Base-by-base conservation (phyloP, 2,113 vertebrate species). In the Gnathonemus echidnorhynchus region DNA sequence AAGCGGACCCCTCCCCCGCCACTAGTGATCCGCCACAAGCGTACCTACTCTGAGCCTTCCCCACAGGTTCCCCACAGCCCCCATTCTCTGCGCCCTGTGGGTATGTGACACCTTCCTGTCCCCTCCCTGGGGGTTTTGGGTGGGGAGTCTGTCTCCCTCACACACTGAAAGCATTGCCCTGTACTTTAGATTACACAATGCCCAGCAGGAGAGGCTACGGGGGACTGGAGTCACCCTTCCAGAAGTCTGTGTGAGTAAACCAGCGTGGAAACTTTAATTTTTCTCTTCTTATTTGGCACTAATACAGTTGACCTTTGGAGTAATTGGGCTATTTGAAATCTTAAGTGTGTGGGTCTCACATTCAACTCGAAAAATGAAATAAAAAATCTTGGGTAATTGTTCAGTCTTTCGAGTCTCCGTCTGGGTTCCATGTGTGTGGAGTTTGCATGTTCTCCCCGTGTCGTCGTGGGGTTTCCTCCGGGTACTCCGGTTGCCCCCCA, bases 1-100 rank as follows among this genome's bases (percentile, higher is more conserved):
- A 95, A 91, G 87, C 91, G 91, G 86, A 94, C 89, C 84, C 94
- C 93, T 52, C 93, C 93, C 85, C 92, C 92, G 10, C 91, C 93
- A 31, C 89, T 93, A 9, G 92, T 89, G 87, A 93, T 93, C 66
- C 93, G 94, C 17, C 95, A 96, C 92, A 96, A 95, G 91, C 90
- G 92, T 15, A 94, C 93, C 10, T 93, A 94, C 21, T 96, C 94
- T 0, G 95, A 96, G 90, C 94, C 94, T 1, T 70, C 74, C 0
- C 92, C 94, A 21, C 92, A 91, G 50, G 91, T 94, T 10, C 94
- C 90, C 0, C 91, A 92, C 90, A 94, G 94, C 58, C 94, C 94
- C 0, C 93, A 91, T 70, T 90, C 91, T 50, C 88, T 77, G 1
- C 89, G 24, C 31, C 50, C 90, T 80, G 53, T 93, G 90, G 94